Conservation (phyloP, 2,113 vertebrate genomes). For the Hyla sarda region DNA sequence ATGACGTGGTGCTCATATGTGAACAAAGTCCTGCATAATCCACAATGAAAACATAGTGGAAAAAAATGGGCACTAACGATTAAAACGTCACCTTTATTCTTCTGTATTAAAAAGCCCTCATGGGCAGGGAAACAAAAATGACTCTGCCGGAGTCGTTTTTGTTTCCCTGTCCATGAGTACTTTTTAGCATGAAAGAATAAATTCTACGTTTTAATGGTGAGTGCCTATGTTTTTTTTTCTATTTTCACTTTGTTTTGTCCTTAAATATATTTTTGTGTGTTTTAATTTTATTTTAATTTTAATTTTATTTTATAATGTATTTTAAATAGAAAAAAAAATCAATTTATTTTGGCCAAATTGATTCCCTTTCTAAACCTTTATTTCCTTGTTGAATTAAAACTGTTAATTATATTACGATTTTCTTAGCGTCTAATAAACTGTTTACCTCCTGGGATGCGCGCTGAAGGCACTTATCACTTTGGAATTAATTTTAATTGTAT, state of each 20-base stretch:
- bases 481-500: conserved; percentile 54
- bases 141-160: no score
- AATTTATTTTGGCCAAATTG: conserved; percentile 41
- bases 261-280: not conserved
- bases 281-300: not conserved
- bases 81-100: no score
- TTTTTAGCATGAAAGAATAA: no score
- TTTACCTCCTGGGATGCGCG: conserved; percentile 47
- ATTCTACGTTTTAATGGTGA: no score
- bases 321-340: conserved; percentile 18
- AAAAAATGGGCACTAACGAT: no score
- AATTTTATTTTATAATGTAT: not conserved
- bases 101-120: no score
- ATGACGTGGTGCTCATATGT: no score
- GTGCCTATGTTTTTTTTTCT: no score
- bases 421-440: conserved; percentile 52
- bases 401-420: conserved; percentile 56
- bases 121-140: no score
- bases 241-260: not conserved
- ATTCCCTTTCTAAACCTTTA: conserved; percentile 43
- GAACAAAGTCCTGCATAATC: no score
- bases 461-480: conserved; percentile 54
- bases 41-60: no score
- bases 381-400: conserved; percentile 43
- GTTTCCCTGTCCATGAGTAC: no score